Evolutionary conservation across 1,140 invertebrate species (phyloP), one percentile per base, ranked within the genome.

Genomic region (Drosophila gunungcola): DNA sequence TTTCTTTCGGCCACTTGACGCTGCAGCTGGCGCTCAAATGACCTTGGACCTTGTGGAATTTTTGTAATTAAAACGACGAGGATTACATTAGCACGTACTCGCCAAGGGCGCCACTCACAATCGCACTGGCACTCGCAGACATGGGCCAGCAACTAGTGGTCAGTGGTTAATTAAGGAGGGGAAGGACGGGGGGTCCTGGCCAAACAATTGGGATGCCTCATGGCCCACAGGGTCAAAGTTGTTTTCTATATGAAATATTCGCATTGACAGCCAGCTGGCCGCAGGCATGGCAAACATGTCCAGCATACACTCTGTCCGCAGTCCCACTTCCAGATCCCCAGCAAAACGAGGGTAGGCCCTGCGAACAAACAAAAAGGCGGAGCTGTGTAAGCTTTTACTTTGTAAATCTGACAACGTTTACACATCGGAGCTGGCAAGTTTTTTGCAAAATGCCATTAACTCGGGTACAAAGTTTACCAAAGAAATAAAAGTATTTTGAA

Each of bases 31-130:
- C 60, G 64, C 21, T 39, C 9, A 61, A 61, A 61, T 64, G 56
- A 61, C 56, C 45, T 21, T 55, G 55, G 52, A 48, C 68, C 62
- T 75, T 80, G 77, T 83, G 73, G 84, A 80, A 68, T 89, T 80
- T 80, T 84, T 64, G 80, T 84, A 89, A 89, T 89, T 89, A 89
- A 89, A 89, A 72, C 65, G 77, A 80, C 80, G 51, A 55, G 84
- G 80, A 77, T 89, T 89, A 83, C 84, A 83, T 89, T 78, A 89
- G 84, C 84, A 89, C 84, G 77, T 84, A 61, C 55, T 41, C 54
- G 67, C 74, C 73, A 43, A 32, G 38, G 58, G 46, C 57, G 54
- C 12, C 32, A 45, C 38, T n/a, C 29, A 9, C 6, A 16, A 27
- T 9, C 41, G 32, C 29, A 10, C 46, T 1, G 6, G 7, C 34